Evolutionary conservation across 2,888 invertebrate genomes (phyloP), one percentile per base, ranked within the genome.

Genomic region (Microplitis deprimator): DNA sequence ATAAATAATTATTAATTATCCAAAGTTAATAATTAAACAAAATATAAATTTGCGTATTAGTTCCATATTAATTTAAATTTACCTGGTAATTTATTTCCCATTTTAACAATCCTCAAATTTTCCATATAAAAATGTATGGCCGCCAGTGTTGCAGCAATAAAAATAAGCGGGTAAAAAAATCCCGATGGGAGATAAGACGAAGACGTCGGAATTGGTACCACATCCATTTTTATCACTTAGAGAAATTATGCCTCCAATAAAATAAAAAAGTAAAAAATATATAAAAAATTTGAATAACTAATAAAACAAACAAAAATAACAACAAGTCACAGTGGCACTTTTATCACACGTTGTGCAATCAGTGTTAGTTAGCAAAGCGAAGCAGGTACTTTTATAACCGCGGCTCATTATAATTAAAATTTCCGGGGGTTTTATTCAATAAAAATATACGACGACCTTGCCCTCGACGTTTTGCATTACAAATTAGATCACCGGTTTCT

Each of bases 61-160:
- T 4, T 29, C 29, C 29, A 3, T 29, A 20, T 65, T 17, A 29
- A 50, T 10, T 67, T 60, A 8, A 62, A 77, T 78, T n/a, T 81
- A 89, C 89, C 87, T 80, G 89, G 89, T 17, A 89, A 64, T 77
- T 88, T 88, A 6, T 83, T 84, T 17, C 86, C 86, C 67, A 88
- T 77, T 38, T 77, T 82, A 3, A 89, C 79, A 73, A 83, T 77
- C 67, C 87, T 81, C 39, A 76, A 77, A 6, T 80, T 85, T 59
- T 87, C 84, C 0, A 87, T 82, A 61, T 89, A 88, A 80, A 86
- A 89, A 79, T 90, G 86, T 20, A 85, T 62, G 6, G 84, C 86
- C 67, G 84, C 80, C 20, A 91, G 82, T 7, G 82, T 78, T 0
- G 84, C 77, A 6, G 85, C 73, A 3, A 88, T 79, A 0, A 87